phyloP scores from a whole-genome alignment of 2,797 vertebrate species.

The Hypotaenidia philippensis region DNA sequence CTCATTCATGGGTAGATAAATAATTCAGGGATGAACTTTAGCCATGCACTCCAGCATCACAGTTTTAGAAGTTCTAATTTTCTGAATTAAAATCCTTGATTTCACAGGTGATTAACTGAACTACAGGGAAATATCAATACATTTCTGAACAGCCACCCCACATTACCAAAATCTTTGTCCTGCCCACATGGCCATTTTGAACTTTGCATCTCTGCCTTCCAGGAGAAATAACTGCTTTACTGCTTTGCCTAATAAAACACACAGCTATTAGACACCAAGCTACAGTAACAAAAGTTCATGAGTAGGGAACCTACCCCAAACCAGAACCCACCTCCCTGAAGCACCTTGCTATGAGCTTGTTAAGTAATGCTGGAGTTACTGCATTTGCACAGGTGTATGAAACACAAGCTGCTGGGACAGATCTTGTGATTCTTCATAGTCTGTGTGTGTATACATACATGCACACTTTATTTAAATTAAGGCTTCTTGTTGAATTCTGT shows the following conservation, averaged over 20 bases:
- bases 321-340: neutral
- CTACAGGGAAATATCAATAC: neutral
- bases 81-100: neutral
- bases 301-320: neutral
- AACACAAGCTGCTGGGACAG: neutral
- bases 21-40: conserved; percentile 11
- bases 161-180: neutral
- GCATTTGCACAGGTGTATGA: neutral
- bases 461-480: neutral
- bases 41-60: neutral
- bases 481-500: neutral
- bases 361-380: neutral
- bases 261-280: neutral
- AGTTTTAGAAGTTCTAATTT: neutral
- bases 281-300: neutral
- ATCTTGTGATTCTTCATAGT: accelerated
- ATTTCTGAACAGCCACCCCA: neutral
- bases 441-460: neutral
- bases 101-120: neutral
- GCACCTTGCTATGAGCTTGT: neutral
- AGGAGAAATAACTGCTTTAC: accelerated
- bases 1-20: conserved; percentile 6
- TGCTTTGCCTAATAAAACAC: neutral
- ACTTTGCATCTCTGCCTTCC: neutral
- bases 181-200: accelerated